These are phyloP conservation scores for Stenodema calcarata DNA, from an alignment of 2,888 invertebrate genomes.

Conservation along the genomic window DNA sequence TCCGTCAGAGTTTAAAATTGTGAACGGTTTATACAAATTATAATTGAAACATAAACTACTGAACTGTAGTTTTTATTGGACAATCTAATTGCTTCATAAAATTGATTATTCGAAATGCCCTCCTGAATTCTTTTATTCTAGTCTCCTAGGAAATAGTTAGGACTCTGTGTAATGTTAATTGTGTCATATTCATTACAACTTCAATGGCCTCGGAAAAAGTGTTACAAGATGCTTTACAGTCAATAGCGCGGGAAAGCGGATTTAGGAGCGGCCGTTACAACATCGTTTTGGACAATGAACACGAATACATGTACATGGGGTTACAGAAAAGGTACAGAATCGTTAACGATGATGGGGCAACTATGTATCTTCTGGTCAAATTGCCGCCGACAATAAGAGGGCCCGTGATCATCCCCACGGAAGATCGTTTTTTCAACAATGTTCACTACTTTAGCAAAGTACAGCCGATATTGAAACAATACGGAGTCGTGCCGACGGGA, in stretches of 20 bases:
- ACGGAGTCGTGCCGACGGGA: neutral
- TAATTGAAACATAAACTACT: no score
- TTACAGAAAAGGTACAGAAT: neutral
- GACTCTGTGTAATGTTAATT: no score
- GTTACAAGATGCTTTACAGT: neutral
- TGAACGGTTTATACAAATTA: no score
- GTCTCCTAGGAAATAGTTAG: neutral
- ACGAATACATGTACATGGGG: neutral
- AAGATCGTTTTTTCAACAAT: conserved; percentile 2
- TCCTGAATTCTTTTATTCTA: no score
- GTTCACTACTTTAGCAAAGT: conserved; percentile 25
- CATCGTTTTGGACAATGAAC: neutral
- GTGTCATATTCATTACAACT: neutral
- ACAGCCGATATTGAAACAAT: neutral
- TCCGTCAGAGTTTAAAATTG: no score
- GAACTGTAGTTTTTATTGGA: no score
- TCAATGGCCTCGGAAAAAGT: conserved; percentile 8
- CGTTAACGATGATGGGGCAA: neutral
- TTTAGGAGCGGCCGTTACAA: neutral
- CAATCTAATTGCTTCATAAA: no score
- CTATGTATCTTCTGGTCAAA: neutral
- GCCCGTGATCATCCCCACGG: neutral
- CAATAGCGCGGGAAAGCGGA: neutral
- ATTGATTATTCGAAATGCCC: no score
- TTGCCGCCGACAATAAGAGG: neutral